phyloP scores from a whole-genome alignment of 2,113 vertebrate species.

The Xenopus laevis region DNA sequence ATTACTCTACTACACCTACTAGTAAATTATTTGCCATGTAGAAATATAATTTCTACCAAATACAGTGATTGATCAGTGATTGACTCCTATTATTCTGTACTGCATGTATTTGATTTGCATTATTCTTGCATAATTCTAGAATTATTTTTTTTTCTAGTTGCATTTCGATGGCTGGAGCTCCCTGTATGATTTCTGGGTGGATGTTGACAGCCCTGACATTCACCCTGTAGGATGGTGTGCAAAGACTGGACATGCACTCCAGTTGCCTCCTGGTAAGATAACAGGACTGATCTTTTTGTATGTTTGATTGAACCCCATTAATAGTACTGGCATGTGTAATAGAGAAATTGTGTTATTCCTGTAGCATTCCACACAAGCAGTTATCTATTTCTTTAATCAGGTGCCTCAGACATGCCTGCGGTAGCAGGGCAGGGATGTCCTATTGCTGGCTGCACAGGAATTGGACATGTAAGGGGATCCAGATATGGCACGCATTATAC shows the following conservation, averaged over 20 bases:
- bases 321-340: too few relatives aligned
- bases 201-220: slow-evolving; percentile 79
- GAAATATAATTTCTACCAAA: too few relatives aligned
- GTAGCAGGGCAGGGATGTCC: slow-evolving; percentile 78
- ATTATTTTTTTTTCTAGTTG: slow-evolving; percentile 61
- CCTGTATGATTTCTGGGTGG: slow-evolving; percentile 82
- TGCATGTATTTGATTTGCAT: too few relatives aligned
- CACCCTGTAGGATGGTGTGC: slow-evolving; percentile 87
- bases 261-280: slow-evolving; percentile 72
- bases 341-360: too few relatives aligned
- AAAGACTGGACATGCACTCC: slow-evolving; percentile 81
- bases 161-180: slow-evolving; percentile 85
- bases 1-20: too few relatives aligned
- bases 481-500: slow-evolving; percentile 85
- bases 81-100: too few relatives aligned
- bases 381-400: slow-evolving; percentile 38
- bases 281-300: too few relatives aligned
- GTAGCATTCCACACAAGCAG: too few relatives aligned
- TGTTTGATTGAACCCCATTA: too few relatives aligned
- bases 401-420: slow-evolving; percentile 53
- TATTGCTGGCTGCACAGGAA: slow-evolving; percentile 79
- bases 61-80: too few relatives aligned
- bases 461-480: slow-evolving; percentile 81
- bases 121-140: not conserved
- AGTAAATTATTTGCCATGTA: too few relatives aligned